These are phyloP conservation scores for Desoria tigrina DNA, from an alignment of 2,888 invertebrate genomes.

Conservation along the genomic window DNA sequence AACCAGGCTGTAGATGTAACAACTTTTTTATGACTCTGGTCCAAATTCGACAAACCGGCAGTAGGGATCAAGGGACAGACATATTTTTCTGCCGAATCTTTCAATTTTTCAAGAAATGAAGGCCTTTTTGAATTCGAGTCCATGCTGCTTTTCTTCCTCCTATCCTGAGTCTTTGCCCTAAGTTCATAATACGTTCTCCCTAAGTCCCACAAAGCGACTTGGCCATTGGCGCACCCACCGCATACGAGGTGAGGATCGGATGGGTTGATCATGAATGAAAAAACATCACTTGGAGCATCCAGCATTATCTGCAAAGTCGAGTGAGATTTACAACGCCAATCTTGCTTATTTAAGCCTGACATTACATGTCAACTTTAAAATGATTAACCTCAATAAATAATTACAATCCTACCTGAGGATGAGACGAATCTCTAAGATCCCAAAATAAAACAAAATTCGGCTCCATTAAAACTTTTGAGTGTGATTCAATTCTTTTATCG, in stretches of 20 bases:
- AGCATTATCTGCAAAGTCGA: constrained; percentile 42
- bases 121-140: constrained; percentile 19
- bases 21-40: constrained; percentile 47
- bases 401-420: constrained; percentile 45
- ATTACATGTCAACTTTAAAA: too few species aligned
- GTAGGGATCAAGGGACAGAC: constrained; percentile 47
- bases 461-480: constrained; percentile 49
- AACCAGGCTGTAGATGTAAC: constrained; percentile 49
- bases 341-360: not conserved
- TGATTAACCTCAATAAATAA: constrained; percentile 5
- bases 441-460: constrained; percentile 52
- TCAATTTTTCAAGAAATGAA: constrained; percentile 49
- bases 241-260: constrained; percentile 49
- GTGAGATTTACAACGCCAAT: not conserved
- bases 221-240: constrained; percentile 52
- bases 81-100: constrained; percentile 49
- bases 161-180: constrained; percentile 43
- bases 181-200: constrained; percentile 45
- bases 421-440: constrained; percentile 49
- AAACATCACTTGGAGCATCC: constrained; percentile 50
- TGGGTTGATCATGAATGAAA: constrained; percentile 47
- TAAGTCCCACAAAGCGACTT: constrained; percentile 52
- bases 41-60: constrained; percentile 46
- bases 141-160: constrained; percentile 17
- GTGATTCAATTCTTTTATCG: constrained; percentile 47